phyloP scores from a whole-genome alignment of 2,113 vertebrate species.

The Bos javanicus region DNA sequence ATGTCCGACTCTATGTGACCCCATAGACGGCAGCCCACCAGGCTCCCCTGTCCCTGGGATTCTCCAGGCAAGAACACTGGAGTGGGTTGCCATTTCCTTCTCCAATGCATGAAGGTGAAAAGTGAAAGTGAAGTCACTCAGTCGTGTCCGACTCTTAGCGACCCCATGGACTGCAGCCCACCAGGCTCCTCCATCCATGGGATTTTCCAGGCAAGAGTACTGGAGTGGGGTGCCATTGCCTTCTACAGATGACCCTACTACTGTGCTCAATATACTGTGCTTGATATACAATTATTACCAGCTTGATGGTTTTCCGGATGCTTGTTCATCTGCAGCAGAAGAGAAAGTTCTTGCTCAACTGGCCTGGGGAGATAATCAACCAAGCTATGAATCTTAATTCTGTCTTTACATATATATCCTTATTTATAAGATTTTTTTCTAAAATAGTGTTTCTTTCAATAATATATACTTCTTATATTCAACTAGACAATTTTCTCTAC shows the following conservation, averaged over 20 bases:
- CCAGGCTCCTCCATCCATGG: too few relatives aligned
- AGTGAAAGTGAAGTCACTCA: too few relatives aligned
- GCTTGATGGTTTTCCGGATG: background rate
- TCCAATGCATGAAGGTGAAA: too few relatives aligned
- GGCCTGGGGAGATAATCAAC: background rate
- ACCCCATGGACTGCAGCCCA: too few relatives aligned
- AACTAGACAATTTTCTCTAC: background rate
- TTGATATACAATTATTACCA: background rate
- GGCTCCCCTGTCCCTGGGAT: too few relatives aligned
- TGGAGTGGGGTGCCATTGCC: too few relatives aligned
- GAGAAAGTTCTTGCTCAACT: background rate
- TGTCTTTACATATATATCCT: background rate
- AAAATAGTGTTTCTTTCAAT: background rate
- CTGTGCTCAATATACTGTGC: background rate
- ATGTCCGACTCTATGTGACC: too few relatives aligned
- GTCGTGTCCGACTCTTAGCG: too few relatives aligned
- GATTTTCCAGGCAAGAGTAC: too few relatives aligned
- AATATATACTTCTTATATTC: background rate
- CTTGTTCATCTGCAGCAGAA: background rate
- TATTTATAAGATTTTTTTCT: background rate
- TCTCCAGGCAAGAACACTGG: too few relatives aligned
- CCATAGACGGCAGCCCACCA: too few relatives aligned
- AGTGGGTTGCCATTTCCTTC: too few relatives aligned
- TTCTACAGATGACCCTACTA: background rate
- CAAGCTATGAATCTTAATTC: background rate